Percentiles rank a stretch among this genome's conserved stretches.
Conservation (phyloP, 92 coral and sea anemone species). For the Phymanthus crucifer region DNA sequence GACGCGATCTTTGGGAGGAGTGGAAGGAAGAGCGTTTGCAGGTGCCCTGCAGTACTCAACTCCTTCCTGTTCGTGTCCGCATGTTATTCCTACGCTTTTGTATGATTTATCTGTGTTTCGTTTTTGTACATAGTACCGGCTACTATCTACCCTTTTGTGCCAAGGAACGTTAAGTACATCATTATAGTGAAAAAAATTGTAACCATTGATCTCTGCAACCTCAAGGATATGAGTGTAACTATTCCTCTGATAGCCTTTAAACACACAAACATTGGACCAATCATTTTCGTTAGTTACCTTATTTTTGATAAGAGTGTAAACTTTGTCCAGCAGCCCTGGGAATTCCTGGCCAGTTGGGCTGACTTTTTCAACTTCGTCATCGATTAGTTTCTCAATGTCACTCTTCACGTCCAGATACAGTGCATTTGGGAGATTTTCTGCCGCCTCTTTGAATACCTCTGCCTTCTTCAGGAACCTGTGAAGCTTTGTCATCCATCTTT, state of each 20-base stretch:
- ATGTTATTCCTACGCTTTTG: neutral
- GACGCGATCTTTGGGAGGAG: slow-evolving; percentile 2
- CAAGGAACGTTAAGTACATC: neutral
- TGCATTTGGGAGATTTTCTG: neutral
- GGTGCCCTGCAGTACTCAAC: neutral
- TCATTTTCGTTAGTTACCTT: neutral
- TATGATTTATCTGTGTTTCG: neutral
- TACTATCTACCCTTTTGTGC: neutral
- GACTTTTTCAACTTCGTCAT: neutral
- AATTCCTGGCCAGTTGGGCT: neutral
- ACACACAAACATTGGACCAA: neutral
- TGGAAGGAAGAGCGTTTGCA: neutral
- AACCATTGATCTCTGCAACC: neutral
- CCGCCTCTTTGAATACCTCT: neutral
- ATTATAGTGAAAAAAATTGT: neutral
- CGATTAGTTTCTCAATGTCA: neutral
- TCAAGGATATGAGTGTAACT: neutral
- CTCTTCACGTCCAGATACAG: neutral
- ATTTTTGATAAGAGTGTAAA: neutral
- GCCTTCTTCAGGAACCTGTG: neutral
- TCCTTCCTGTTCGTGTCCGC: neutral
- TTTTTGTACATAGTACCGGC: neutral
- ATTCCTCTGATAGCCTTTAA: neutral
- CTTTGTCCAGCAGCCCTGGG: neutral
- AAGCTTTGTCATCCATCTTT: neutral